Evolutionary conservation across 2,888 invertebrate species (phyloP), one percentile per base, ranked within the genome.

Genomic region (Odontocolon sp.): DNA sequence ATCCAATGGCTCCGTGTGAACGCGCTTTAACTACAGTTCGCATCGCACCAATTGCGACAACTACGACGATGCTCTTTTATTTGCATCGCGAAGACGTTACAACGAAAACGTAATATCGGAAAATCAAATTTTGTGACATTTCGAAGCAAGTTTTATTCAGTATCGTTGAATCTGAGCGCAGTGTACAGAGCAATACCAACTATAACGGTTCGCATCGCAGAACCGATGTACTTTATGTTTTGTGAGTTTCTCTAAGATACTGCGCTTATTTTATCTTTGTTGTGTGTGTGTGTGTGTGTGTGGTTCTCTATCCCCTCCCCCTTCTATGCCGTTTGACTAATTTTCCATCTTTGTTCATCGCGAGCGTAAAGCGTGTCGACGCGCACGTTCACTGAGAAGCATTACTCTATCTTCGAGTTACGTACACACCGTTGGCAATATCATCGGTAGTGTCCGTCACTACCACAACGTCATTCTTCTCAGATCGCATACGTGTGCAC

Each of bases 281-380:
- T 36, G 50, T 47, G 2, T 14, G 54, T 57, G 47, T 56, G 56
- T 47, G 18, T 64, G 33, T 50, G 16, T 36, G 33, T 63, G 33
- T n/a, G 14, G 14, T 4, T n/a, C n/a, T 18, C 3, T 11, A 5
- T 11, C 1, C 33, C 3, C 8, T 16, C 33, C 33, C 63, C 3
- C 36, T 6, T 8, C 18, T 3, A n/a, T 4, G 9, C 23, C 9
- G 8, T 14, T 59, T 59, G 56, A 67, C 66, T 59, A 26, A 56
- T 70, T 68, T 56, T 56, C 68, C 68, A 36, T 69, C 71, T 63
- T 67, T 47, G 66, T 67, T 33, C 54, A 45, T 63, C 42, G 61
- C 67, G 54, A 42, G 70, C 47, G 54, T 54, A 71, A 71, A 76
- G 76, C 70, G 70, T 67, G 70, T 71, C 56, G 61, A 59, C 50